Percentiles rank a stretch among this genome's conserved stretches.
phyloP scores from a whole-genome alignment of 2,113 vertebrate genomes.

The Myanophis thanlyinensis region DNA sequence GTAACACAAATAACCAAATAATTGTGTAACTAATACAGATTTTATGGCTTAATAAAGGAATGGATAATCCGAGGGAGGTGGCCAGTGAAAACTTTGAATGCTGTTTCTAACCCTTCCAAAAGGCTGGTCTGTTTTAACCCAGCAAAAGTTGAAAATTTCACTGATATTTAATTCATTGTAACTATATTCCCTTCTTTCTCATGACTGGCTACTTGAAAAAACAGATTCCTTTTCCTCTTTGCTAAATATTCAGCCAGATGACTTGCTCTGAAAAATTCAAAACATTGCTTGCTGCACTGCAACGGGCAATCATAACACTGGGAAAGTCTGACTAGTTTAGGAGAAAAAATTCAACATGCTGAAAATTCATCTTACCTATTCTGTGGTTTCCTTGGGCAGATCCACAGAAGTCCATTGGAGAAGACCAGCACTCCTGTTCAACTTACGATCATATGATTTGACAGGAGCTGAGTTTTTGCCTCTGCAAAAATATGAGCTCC shows the following conservation, averaged over 20 bases:
- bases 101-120: background rate
- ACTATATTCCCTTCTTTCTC: background rate
- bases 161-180: background rate
- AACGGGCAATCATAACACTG: background rate
- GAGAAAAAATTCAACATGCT: background rate
- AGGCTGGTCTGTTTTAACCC: background rate
- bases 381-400: background rate
- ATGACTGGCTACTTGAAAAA: background rate
- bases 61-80: background rate
- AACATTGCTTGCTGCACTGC: background rate
- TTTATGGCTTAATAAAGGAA: background rate
- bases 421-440: background rate
- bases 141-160: background rate
- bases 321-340: background rate
- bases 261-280: background rate
- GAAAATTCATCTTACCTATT: background rate
- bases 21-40: background rate
- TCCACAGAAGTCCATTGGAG: background rate
- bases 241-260: background rate
- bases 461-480: constrained; percentile 5
- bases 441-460: constrained; percentile 21
- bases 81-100: background rate
- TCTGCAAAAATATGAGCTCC: constrained; percentile 4
- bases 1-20: background rate
- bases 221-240: background rate